Evolutionary conservation across 2,797 vertebrate genomes (phyloP).

Genomic region (Trachops cirrhosus): DNA sequence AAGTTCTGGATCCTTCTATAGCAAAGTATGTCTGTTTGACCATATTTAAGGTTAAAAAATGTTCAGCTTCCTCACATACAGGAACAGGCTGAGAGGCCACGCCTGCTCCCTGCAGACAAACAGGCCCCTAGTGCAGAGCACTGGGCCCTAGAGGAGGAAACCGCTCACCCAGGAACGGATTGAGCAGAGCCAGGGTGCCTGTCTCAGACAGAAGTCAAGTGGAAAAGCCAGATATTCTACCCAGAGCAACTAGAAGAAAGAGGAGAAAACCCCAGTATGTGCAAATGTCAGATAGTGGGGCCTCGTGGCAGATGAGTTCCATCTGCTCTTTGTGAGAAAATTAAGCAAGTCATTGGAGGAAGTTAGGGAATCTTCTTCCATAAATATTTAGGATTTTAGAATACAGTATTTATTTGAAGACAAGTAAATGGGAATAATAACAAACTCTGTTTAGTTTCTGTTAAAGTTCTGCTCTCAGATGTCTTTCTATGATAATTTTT

Average conservation of each 20-base stretch:
- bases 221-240: not conserved
- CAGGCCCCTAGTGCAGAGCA: not conserved
- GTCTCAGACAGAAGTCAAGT: not conserved
- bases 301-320: not conserved
- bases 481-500: not conserved
- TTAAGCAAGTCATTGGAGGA: not conserved
- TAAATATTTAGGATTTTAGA: slow-evolving; percentile 30
- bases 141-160: not conserved
- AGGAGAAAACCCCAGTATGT: not conserved
- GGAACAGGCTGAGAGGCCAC: not conserved
- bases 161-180: not conserved
- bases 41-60: not conserved
- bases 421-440: slow-evolving; percentile 9
- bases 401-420: slow-evolving; percentile 30
- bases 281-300: not conserved
- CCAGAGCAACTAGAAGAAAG: not conserved
- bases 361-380: not conserved
- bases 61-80: not conserved
- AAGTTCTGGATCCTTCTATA: not conserved
- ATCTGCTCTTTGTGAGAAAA: not conserved
- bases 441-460: not conserved
- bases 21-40: not conserved
- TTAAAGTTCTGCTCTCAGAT: slow-evolving; percentile 8
- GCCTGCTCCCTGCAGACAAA: not conserved
- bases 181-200: not conserved